Evolutionary conservation across 2,888 invertebrate genomes (phyloP).

Genomic region (Tanytarsus gracilentus): DNA sequence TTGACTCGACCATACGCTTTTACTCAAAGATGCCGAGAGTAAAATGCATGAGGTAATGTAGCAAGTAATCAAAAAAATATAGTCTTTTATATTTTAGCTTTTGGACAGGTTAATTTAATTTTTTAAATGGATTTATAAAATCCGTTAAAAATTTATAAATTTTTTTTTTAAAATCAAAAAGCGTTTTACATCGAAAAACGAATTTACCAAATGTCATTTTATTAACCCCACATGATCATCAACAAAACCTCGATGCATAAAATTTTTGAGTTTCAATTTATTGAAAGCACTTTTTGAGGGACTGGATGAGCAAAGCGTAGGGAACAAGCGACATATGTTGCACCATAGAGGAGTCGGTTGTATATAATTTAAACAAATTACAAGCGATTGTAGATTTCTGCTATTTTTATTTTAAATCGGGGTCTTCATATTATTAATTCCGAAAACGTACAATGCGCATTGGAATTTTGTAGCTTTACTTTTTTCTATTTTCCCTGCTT

Average conservation of each 20-base stretch:
- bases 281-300: not conserved
- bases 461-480: too few species aligned
- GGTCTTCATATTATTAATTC: too few species aligned
- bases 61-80: too few species aligned
- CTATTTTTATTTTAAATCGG: not conserved
- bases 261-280: not conserved
- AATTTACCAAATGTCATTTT: conserved; percentile 16
- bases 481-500: too few species aligned
- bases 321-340: conserved; percentile 20
- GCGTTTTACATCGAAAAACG: not conserved
- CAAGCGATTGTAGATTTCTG: conserved; percentile 12
- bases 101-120: too few species aligned
- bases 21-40: too few species aligned
- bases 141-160: not conserved
- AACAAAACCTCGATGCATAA: conserved; percentile 19
- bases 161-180: not conserved
- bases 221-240: not conserved
- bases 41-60: too few species aligned
- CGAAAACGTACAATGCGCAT: too few species aligned
- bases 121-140: not conserved
- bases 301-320: not conserved
- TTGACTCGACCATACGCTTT: not conserved
- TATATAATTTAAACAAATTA: conserved; percentile 28
- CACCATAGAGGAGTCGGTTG: not conserved
- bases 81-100: too few species aligned